These are phyloP conservation scores for Odobenus rosmarus DNA, from an alignment of 2,113 vertebrate species.

Conservation along the genomic window DNA sequence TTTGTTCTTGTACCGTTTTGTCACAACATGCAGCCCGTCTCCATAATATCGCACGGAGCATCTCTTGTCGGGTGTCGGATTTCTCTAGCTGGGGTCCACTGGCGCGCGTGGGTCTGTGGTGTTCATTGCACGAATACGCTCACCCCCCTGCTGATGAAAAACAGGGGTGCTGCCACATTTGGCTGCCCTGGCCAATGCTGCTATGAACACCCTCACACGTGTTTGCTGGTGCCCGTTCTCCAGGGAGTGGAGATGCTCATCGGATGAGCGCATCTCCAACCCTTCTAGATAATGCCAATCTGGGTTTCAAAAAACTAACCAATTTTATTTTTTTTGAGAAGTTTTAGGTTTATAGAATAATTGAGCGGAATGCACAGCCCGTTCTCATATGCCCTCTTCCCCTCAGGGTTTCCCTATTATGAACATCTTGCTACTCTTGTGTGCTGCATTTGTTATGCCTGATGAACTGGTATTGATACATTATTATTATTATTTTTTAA, in stretches of 20 bases:
- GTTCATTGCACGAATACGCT: accelerated
- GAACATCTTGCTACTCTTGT: accelerated
- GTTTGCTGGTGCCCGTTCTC: accelerated
- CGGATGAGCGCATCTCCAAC: accelerated
- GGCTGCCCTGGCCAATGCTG: accelerated
- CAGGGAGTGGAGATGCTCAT: accelerated
- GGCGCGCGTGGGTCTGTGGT: accelerated
- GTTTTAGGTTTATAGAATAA: neutral
- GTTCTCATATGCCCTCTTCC: accelerated
- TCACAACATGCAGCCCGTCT: accelerated
- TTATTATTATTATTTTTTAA: too few relatives aligned
- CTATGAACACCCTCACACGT: accelerated
- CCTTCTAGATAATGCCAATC: neutral
- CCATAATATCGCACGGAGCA: accelerated
- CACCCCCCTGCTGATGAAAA: accelerated
- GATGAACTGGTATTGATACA: accelerated
- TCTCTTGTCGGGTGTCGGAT: accelerated
- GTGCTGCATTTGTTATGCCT: accelerated
- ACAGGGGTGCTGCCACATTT: accelerated
- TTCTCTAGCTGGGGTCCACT: accelerated
- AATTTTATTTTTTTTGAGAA: neutral
- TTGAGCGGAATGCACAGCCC: accelerated
- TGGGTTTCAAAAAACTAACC: neutral
- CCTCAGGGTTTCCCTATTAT: accelerated
- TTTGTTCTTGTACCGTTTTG: accelerated